phyloP scores from a whole-genome alignment of 2,888 invertebrate species.

The Pediacus dermestoides region DNA sequence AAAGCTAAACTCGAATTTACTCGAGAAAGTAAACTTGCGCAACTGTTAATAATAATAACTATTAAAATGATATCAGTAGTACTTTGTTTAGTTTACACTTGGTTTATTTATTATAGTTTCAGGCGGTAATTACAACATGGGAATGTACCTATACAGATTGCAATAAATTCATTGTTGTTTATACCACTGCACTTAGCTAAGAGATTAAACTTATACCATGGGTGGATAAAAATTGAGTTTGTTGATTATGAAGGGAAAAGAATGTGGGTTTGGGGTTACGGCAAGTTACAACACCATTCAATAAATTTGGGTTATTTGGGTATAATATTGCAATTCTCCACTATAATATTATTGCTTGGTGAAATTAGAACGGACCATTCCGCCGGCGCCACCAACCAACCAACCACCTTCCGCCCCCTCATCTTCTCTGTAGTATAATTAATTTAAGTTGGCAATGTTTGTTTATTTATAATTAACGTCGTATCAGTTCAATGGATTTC shows the following conservation, averaged over 20 bases:
- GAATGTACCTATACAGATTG: slow-evolving; percentile 18
- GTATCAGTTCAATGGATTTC: slow-evolving; percentile 46
- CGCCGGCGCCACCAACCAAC: neutral
- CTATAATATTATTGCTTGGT: slow-evolving; percentile 2
- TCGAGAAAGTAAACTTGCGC: slow-evolving; percentile 33
- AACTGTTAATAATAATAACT: slow-evolving; percentile 31
- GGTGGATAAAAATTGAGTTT: too few relatives aligned
- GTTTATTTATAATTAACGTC: slow-evolving; percentile 47
- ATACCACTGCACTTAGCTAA: too few relatives aligned
- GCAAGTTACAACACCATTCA: neutral
- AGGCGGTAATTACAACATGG: slow-evolving; percentile 31
- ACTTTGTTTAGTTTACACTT: slow-evolving; percentile 23
- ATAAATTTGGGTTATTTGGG: slow-evolving; percentile 8
- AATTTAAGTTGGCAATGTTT: slow-evolving; percentile 44
- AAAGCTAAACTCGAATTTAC: slow-evolving; percentile 32
- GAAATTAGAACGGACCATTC: slow-evolving; percentile 5
- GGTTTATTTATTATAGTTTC: slow-evolving; percentile 31
- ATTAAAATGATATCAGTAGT: slow-evolving; percentile 32
- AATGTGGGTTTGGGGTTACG: neutral
- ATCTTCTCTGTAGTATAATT: slow-evolving; percentile 32
- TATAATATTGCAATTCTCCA: slow-evolving; percentile 6
- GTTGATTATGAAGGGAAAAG: too few relatives aligned
- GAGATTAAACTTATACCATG: slow-evolving; percentile 1
- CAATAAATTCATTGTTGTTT: slow-evolving; percentile 29
- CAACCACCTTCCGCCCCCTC: slow-evolving; percentile 6